A percentile compares a stretch with the other conserved stretches of the same genome.
phyloP scores from a whole-genome alignment of 2,113 vertebrate species.

The Pachycephala philippinensis region DNA sequence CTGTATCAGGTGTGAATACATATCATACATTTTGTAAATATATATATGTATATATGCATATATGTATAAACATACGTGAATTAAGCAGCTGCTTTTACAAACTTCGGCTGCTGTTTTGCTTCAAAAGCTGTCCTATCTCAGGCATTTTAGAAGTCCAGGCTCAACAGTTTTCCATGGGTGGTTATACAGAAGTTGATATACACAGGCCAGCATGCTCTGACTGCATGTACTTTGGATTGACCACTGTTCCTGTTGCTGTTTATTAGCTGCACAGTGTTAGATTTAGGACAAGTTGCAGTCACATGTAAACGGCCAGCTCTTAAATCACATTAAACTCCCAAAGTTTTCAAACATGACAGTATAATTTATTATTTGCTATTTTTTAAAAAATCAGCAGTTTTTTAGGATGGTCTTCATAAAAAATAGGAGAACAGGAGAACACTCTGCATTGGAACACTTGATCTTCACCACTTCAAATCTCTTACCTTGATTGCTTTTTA shows the following conservation, averaged over 20 bases:
- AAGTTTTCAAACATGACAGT: neutral
- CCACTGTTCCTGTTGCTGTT: neutral
- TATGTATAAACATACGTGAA: rapidly evolving
- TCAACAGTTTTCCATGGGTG: neutral
- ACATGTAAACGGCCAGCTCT: neutral
- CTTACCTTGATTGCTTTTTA: neutral
- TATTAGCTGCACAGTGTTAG: neutral
- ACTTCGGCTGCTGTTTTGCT: neutral
- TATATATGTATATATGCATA: neutral
- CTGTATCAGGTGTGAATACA: neutral
- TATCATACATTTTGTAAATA: neutral
- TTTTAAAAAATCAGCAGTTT: neutral
- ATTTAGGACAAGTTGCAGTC: neutral
- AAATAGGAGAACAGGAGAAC: neutral
- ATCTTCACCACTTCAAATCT: neutral
- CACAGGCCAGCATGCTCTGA: neutral
- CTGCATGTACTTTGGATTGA: neutral
- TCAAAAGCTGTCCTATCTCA: neutral
- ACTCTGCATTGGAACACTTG: neutral
- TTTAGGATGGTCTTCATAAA: neutral
- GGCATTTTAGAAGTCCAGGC: neutral
- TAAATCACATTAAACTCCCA: neutral
- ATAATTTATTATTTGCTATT: neutral
- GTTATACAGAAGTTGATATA: neutral
- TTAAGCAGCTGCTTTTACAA: neutral